Base-by-base conservation (phyloP, 2,797 vertebrate species). In the Eulemur albifrons region DNA sequence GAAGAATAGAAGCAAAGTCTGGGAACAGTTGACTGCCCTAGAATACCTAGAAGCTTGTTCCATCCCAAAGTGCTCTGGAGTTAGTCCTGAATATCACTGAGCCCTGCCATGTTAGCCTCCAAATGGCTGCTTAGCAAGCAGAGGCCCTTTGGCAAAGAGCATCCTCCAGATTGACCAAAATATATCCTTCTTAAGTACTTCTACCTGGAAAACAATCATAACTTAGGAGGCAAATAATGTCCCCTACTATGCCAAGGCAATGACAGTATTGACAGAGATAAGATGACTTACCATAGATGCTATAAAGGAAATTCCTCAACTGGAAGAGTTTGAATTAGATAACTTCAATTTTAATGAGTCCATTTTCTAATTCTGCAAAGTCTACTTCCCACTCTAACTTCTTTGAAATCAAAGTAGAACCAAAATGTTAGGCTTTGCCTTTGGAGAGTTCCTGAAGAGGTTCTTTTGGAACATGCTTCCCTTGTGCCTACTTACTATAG, bases 381-480 rank as follows among this genome's bases (percentile, higher is more conserved):
- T 87, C 83, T 59, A 83, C 65, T 95, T 87, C 20, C 88, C 52
- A 88, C 40, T 40, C 50, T 95, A 79, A 93, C 69, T 75, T 92
- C 82, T 63, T 96, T 95, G 75, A 95, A 88, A 95, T 93, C 88
- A 95, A 65, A 93, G 63, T 79, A 93, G 72, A 86, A 81, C 73
- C 65, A 90, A 88, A 96, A 94, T 91, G 80, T 72, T 91, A 89
- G 93, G 67, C 87, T 94, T 94, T 93, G 59, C 90, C 88, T 94
- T 90, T 85, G 48, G 48, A 67, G 67, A 88, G 57, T 38, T 81
- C 54, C 50, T 59, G 30, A 82, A 92, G 32, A 95, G 57, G 18
- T 92, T 95, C 88, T 92, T 90, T 59, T 27, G 61, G 88, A 96
- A 96, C 43, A 91, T 75, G 25, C 35, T 94, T 67, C 27, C 89